A percentile compares a stretch with the other conserved stretches of the same genome.
These are phyloP conservation scores for Trilocha varians DNA, from an alignment of 2,888 invertebrate species.

Conservation along the genomic window DNA sequence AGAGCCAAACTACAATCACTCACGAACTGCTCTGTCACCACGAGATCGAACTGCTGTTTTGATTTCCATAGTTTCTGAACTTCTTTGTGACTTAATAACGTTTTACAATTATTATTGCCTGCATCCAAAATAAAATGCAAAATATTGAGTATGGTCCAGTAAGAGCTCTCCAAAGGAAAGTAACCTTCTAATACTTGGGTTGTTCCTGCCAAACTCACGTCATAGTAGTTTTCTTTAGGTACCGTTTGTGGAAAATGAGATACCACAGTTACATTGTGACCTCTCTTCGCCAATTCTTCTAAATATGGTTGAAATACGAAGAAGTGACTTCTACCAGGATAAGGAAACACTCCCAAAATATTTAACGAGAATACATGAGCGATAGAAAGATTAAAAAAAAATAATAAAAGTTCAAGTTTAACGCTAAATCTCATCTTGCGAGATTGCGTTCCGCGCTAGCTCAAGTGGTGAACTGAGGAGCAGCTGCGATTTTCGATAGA, in stretches of 20 bases:
- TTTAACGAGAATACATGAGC: slow-evolving; percentile 36
- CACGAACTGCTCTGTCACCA: slow-evolving; percentile 74
- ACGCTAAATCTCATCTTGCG: not conserved
- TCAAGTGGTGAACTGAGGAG: not conserved
- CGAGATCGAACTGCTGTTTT: slow-evolving; percentile 69
- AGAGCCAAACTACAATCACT: slow-evolving; percentile 75
- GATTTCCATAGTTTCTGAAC: slow-evolving; percentile 47
- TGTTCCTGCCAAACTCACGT: slow-evolving; percentile 42
- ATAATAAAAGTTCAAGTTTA: not conserved
- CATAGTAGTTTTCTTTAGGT: slow-evolving; percentile 38
- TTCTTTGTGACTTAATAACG: slow-evolving; percentile 31
- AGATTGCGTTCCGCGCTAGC: not conserved
- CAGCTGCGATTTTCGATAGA: not conserved
- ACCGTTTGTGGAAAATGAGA: slow-evolving; percentile 73
- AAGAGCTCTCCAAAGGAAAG: slow-evolving; percentile 30
- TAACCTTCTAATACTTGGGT: slow-evolving; percentile 31
- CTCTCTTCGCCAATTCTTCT: slow-evolving; percentile 70
- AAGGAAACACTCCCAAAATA: slow-evolving; percentile 77
- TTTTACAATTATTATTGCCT: slow-evolving; percentile 36
- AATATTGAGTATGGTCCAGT: slow-evolving; percentile 22
- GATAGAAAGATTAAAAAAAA: slow-evolving; percentile 8
- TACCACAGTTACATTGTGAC: slow-evolving; percentile 78
- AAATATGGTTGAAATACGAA: slow-evolving; percentile 75
- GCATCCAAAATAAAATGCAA: slow-evolving; percentile 21
- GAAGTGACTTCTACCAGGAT: slow-evolving; percentile 79